Base-by-base conservation (phyloP, 2,888 invertebrate species). In the Tupiocoris notatus region DNA sequence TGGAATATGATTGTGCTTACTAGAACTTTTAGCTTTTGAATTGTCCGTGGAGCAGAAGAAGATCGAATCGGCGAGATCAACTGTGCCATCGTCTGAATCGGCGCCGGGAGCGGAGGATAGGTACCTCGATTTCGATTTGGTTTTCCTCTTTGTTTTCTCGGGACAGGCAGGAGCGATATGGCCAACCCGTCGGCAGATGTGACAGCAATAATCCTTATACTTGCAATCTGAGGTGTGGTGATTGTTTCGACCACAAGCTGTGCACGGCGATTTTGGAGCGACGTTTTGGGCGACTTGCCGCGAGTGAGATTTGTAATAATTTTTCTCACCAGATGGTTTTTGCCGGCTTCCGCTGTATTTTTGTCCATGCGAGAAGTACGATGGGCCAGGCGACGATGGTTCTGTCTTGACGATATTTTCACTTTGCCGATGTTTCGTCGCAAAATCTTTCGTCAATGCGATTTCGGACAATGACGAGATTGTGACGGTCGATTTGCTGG, bases 151-250 rank as follows among this genome's bases (percentile, higher is more conserved):
- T n/a, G n/a, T n/a, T n/a, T n/a, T n/a, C n/a, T n/a, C n/a, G n/a
- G n/a, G n/a, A 56, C 68, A 68, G 7, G 57, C 56, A 16, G 68
- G 68, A 21, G 68, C 68, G 16, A 68, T 57, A 56, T 68, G 68
- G 2, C 68, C 68, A 18, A 57, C 57, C 7, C 9, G 18, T 68
- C 57, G 54, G 20, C 57, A 68, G 17, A 57, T 68, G 22, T 68
- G 68, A 20, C 68, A 68, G 2, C 57, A 17, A 18, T 68, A 68
- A 12, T 68, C 56, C n/a, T 68, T 68, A 21, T 68, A 68, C 20
- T 68, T 68, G 20, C 68, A 68, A 1, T 56, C 54, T 3, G 54
- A 57, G 16, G 20, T 56, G n/a, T 21, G 57, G n/a, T 68, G 68
- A 20, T 68, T 68, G 54, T 24, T 39, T 7, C 68, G 17, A 39